Conservation (phyloP, 1,140 invertebrate genomes). For the Magallana ariakensis region DNA sequence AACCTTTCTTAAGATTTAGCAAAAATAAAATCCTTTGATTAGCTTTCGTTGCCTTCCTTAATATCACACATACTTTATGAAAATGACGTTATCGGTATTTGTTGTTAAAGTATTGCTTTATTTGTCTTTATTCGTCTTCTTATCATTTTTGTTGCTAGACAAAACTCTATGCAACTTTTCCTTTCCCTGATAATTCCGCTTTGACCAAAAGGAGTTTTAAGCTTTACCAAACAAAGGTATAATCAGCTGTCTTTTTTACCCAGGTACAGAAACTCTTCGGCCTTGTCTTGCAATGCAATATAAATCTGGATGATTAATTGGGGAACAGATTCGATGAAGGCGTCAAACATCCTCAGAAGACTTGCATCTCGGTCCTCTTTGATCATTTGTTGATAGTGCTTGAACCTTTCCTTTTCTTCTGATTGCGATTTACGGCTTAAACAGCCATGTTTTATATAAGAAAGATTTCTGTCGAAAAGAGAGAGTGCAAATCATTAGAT, state of each 20-base stretch:
- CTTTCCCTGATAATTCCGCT: too few relatives aligned
- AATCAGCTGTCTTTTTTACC: neutral
- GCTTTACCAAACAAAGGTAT: too few relatives aligned
- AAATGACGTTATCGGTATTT: too few relatives aligned
- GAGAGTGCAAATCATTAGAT: neutral
- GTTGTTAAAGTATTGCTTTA: too few relatives aligned
- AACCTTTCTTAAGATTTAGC: too few relatives aligned
- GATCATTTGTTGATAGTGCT: constrained; percentile 71
- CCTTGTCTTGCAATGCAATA: constrained; percentile 81
- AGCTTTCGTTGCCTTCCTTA: too few relatives aligned
- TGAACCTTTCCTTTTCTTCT: neutral
- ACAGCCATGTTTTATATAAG: constrained; percentile 72
- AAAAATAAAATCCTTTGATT: too few relatives aligned
- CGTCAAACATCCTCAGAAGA: constrained; percentile 91
- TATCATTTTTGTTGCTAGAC: too few relatives aligned
- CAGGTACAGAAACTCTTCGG: neutral
- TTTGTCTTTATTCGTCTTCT: too few relatives aligned
- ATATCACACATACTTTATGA: too few relatives aligned
- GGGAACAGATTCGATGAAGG: constrained; percentile 93
- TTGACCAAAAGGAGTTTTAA: too few relatives aligned
- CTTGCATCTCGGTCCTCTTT: constrained; percentile 76
- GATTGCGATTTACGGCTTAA: constrained; percentile 60
- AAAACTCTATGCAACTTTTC: too few relatives aligned
- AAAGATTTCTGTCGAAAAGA: constrained; percentile 65
- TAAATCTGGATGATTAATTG: constrained; percentile 91